Percentiles rank a stretch among this genome's conserved stretches.
Conservation (phyloP, 92 coral and sea anemone species). For the Zoanthus sansibaricus region DNA sequence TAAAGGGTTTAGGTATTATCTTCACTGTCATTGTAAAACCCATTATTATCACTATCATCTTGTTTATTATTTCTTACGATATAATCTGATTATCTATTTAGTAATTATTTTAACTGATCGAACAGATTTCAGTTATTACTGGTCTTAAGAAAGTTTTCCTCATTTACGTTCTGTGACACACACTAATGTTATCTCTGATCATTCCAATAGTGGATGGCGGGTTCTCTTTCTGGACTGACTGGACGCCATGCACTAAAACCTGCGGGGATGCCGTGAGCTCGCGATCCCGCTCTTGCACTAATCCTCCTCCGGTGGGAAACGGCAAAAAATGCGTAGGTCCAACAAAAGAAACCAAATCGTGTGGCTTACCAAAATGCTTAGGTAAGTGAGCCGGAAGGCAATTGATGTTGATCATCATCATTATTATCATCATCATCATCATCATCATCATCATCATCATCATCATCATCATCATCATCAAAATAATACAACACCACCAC, state of each 20-base stretch:
- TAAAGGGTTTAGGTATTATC: too few species aligned
- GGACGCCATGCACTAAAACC: constrained; percentile 35
- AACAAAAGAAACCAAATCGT: constrained; percentile 36
- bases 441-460: background rate
- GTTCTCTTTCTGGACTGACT: constrained; percentile 37
- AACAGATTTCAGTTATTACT: too few species aligned
- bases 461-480: background rate
- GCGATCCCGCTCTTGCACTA: constrained; percentile 41
- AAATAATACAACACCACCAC: too few species aligned
- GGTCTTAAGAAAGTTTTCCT: too few species aligned
- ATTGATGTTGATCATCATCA: background rate
- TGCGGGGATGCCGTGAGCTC: constrained; percentile 37
- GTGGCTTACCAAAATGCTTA: constrained; percentile 20
- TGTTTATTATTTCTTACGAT: too few species aligned
- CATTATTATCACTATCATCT: too few species aligned
- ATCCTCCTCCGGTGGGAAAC: constrained; percentile 31
- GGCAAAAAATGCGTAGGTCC: constrained; percentile 24
- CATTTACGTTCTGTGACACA: background rate
- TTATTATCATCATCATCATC: background rate
- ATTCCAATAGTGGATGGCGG: constrained; percentile 36
- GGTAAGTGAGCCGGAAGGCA: constrained; percentile 3
- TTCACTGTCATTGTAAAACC: too few species aligned
- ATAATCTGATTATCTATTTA: too few species aligned
- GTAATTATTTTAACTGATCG: too few species aligned
- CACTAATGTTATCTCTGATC: background rate